phyloP scores from a whole-genome alignment of 2,113 vertebrate genomes.

The Oceanites oceanicus region DNA sequence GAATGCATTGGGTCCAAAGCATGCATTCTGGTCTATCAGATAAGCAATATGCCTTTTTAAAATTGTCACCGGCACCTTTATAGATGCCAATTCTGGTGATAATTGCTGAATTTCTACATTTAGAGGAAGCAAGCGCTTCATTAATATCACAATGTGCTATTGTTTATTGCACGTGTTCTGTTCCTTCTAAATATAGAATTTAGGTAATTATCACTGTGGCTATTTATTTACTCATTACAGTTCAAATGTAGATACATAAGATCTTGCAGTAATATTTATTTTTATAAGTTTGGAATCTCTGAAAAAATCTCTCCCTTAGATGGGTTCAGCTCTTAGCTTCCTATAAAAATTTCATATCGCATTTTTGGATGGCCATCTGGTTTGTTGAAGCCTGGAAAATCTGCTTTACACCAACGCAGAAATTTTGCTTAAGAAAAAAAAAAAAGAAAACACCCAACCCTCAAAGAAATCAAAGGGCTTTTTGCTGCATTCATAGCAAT shows the following conservation, averaged over 20 bases:
- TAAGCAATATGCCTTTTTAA: constrained; percentile 75
- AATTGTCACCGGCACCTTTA: constrained; percentile 73
- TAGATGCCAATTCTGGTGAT: constrained; percentile 73
- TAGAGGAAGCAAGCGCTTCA: constrained; percentile 71
- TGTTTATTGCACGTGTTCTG: constrained; percentile 73
- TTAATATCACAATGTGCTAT: constrained; percentile 77
- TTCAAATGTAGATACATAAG: constrained; percentile 69
- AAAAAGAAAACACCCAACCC: constrained; percentile 57
- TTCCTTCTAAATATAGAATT: constrained; percentile 74
- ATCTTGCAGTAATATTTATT: constrained; percentile 74
- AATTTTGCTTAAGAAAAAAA: constrained; percentile 76
- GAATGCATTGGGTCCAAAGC: constrained; percentile 53
- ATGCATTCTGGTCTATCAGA: constrained; percentile 69
- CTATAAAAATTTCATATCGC: constrained; percentile 81
- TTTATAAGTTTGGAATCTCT: constrained; percentile 77
- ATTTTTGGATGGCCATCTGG: constrained; percentile 85
- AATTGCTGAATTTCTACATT: constrained; percentile 81
- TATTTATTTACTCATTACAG: constrained; percentile 67
- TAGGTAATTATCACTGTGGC: constrained; percentile 74
- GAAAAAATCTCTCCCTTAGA: constrained; percentile 69
- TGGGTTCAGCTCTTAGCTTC: constrained; percentile 75
- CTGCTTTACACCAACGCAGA: constrained; percentile 84
- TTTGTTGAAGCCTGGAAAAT: constrained; percentile 82
- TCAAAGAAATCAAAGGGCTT: constrained; percentile 71
- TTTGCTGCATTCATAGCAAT: constrained; percentile 37